phyloP scores from a whole-genome alignment of 23 tunicate species.

The Halocynthia aurantium region DNA sequence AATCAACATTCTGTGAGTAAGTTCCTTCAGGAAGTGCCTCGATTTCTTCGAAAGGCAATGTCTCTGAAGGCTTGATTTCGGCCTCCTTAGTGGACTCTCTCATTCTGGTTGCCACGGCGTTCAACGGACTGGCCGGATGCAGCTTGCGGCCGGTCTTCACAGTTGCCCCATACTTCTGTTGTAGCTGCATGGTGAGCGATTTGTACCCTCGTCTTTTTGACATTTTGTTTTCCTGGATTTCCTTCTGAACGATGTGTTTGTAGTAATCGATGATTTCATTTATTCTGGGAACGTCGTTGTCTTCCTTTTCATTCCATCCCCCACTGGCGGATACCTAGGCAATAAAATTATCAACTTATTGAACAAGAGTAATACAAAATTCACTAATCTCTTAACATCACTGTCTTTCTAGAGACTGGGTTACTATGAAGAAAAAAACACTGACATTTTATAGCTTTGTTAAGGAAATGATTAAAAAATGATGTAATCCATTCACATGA shows the following conservation, averaged over 20 bases:
- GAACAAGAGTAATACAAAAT: background rate
- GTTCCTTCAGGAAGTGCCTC: constrained; percentile 57
- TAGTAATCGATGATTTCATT: constrained; percentile 45
- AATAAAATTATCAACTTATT: background rate
- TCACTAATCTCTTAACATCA: background rate
- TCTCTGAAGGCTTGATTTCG: constrained; percentile 25
- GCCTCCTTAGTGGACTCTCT: constrained; percentile 41
- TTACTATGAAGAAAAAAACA: background rate
- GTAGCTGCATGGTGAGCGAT: constrained; percentile 19
- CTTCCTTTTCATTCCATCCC: constrained; percentile 60
- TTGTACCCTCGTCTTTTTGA: constrained; percentile 29
- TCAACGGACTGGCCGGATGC: constrained; percentile 28
- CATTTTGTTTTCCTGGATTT: constrained; percentile 21
- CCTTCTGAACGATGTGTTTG: constrained; percentile 45
- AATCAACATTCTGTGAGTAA: constrained; percentile 40
- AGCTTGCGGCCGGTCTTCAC: constrained; percentile 17
- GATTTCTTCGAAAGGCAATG: constrained; percentile 36
- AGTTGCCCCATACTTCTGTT: constrained; percentile 29
- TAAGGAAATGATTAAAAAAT: background rate
- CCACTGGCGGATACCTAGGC: constrained; percentile 43
- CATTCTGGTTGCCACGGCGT: constrained; percentile 14
- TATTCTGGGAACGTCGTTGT: constrained; percentile 24
- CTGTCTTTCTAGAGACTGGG: background rate
- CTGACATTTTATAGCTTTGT: background rate
- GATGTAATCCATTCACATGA: constrained; percentile 8